Conservation (phyloP, 2,888 invertebrate species). For the Kuschelorhynchus macadamiae region DNA sequence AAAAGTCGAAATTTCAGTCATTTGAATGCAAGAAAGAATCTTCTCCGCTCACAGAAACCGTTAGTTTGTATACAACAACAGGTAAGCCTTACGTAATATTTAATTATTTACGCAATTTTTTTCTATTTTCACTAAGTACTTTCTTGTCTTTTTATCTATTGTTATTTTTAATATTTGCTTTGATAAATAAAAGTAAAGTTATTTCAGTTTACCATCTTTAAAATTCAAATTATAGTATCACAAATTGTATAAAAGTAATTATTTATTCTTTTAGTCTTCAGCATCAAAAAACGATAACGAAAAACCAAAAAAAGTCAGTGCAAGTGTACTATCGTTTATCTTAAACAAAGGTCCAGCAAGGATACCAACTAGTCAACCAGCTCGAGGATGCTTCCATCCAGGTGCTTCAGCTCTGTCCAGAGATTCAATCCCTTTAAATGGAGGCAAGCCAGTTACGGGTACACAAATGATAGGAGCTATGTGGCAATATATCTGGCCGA, state of each 20-base stretch:
- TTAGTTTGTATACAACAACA: slow-evolving; percentile 52
- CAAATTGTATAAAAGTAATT: slow-evolving; percentile 16
- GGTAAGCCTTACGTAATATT: slow-evolving; percentile 57
- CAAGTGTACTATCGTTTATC: slow-evolving; percentile 58
- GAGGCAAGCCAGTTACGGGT: slow-evolving; percentile 75
- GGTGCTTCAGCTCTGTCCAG: slow-evolving; percentile 76
- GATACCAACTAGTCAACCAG: slow-evolving; percentile 69
- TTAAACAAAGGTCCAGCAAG: slow-evolving; percentile 58
- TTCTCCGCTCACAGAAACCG: slow-evolving; percentile 46
- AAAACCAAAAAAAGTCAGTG: slow-evolving; percentile 50
- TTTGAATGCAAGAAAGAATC: slow-evolving; percentile 50
- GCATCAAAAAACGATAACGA: slow-evolving; percentile 53
- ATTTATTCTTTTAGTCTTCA: slow-evolving; percentile 54
- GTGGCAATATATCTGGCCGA: slow-evolving; percentile 96
- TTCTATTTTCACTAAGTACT: neutral
- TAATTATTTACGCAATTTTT: slow-evolving; percentile 24
- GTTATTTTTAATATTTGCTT: no score
- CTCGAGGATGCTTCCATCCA: slow-evolving; percentile 92
- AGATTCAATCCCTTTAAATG: slow-evolving; percentile 73
- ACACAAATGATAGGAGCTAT: slow-evolving; percentile 89
- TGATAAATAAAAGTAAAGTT: no score
- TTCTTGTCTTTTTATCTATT: slow-evolving; percentile 38
- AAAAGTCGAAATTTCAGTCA: slow-evolving; percentile 54
- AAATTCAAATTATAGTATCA: neutral
- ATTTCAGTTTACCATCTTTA: slow-evolving; percentile 20